Evolutionary conservation across 1,140 invertebrate genomes (phyloP).

Genomic region (Lordiphosa mommai): DNA sequence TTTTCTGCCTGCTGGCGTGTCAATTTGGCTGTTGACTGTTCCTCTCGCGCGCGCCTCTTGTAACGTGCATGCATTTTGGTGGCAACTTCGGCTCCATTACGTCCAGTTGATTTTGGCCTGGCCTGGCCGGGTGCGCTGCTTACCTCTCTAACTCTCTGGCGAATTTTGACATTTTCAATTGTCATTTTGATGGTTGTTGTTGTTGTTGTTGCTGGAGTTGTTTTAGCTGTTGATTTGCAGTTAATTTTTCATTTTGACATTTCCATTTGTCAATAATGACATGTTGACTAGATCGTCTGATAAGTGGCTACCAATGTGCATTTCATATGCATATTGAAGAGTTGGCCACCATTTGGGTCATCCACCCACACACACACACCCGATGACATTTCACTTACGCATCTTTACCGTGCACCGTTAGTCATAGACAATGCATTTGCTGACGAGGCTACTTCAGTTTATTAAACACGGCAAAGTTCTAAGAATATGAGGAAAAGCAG

Average conservation of each 20-base stretch:
- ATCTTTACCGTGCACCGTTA: constrained; percentile 49
- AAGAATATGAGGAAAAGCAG: constrained; percentile 16
- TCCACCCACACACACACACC: background rate
- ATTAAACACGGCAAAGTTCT: constrained; percentile 27
- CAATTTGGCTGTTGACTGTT: constrained; percentile 34
- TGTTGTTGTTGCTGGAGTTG: constrained; percentile 8
- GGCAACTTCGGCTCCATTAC: constrained; percentile 30
- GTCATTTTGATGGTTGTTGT: constrained; percentile 41
- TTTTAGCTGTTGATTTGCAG: constrained; percentile 58
- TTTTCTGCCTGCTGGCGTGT: constrained; percentile 29
- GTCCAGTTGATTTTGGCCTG: constrained; percentile 20
- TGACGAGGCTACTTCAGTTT: constrained; percentile 23
- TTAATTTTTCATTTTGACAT: constrained; percentile 78
- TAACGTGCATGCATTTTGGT: constrained; percentile 42
- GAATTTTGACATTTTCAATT: constrained; percentile 75
- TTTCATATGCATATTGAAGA: constrained; percentile 46
- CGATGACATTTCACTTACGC: constrained; percentile 54
- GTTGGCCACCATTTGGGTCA: background rate
- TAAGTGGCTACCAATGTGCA: too few relatives aligned
- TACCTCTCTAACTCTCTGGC: constrained; percentile 20
- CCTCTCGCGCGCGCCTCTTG: constrained; percentile 45
- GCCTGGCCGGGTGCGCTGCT: too few relatives aligned
- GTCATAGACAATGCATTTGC: constrained; percentile 20
- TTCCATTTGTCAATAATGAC: constrained; percentile 78
- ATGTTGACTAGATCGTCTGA: constrained; percentile 48